Conservation (phyloP, 2,113 vertebrate genomes). For the Pterophyllum scalare region DNA sequence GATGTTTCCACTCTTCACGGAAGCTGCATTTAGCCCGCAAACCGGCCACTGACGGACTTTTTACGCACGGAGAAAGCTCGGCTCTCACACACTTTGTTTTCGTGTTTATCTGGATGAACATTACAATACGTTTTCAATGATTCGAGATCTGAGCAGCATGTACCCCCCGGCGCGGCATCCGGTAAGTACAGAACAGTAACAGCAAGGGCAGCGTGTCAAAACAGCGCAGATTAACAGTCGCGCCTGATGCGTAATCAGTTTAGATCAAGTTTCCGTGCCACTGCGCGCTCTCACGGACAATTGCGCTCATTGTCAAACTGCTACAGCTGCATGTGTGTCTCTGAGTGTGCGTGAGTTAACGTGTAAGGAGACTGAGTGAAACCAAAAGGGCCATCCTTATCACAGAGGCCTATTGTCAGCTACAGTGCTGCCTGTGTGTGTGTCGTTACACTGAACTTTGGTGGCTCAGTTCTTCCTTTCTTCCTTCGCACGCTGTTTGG, state of each 20-base stretch:
- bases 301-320: slow-evolving; percentile 65
- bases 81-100: slow-evolving; percentile 30
- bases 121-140: slow-evolving; percentile 70
- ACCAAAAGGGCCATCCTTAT: slow-evolving; percentile 49
- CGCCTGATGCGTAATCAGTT: slow-evolving; percentile 69
- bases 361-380: slow-evolving; percentile 49
- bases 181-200: slow-evolving; percentile 64
- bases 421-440: slow-evolving; percentile 39
- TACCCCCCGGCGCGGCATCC: slow-evolving; percentile 78
- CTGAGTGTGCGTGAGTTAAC: slow-evolving; percentile 44
- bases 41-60: slow-evolving; percentile 42
- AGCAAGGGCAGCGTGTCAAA: slow-evolving; percentile 41
- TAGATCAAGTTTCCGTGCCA: slow-evolving; percentile 70
- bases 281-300: slow-evolving; percentile 69
- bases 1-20: slow-evolving; percentile 45
- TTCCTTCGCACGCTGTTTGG: slow-evolving; percentile 38
- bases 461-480: slow-evolving; percentile 63
- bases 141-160: slow-evolving; percentile 82
- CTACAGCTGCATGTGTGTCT: slow-evolving; percentile 55
- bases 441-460: slow-evolving; percentile 59
- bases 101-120: slow-evolving; percentile 66
- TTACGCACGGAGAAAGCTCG: slow-evolving; percentile 52
- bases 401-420: slow-evolving; percentile 68
- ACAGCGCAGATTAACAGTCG: slow-evolving; percentile 56
- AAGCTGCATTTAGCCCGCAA: slow-evolving; percentile 22